Conservation (phyloP, 2,797 vertebrate genomes). For the Rhabdomys pumilio region DNA sequence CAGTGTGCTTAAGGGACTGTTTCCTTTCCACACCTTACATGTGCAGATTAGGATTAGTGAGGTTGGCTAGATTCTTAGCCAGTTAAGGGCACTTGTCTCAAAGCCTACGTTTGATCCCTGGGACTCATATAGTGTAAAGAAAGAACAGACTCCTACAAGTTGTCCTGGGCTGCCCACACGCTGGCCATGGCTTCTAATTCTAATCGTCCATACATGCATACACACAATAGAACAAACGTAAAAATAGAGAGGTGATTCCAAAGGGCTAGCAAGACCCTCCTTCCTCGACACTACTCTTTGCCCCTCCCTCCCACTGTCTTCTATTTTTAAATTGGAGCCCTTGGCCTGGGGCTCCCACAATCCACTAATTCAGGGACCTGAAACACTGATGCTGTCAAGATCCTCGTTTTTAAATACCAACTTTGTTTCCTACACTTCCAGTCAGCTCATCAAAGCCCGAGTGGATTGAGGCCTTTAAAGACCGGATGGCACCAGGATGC, state of each 20-base stretch:
- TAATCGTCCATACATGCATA: no score
- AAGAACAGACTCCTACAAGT: not conserved
- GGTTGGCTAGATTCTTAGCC: not conserved
- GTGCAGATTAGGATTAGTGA: not conserved
- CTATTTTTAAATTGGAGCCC: not conserved
- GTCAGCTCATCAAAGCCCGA: rapidly evolving
- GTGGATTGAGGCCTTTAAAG: not conserved
- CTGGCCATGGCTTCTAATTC: not conserved
- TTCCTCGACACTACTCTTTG: not conserved
- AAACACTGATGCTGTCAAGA: not conserved
- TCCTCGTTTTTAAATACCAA: not conserved
- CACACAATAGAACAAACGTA: not conserved
- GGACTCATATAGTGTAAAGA: not conserved
- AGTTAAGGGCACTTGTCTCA: not conserved
- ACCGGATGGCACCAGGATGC: rapidly evolving
- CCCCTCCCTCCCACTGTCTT: not conserved
- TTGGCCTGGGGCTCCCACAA: not conserved
- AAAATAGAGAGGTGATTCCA: not conserved
- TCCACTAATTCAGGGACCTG: not conserved
- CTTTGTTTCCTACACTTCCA: not conserved
- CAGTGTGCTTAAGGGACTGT: rapidly evolving
- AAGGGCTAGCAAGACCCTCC: not conserved
- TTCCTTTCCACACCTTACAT: rapidly evolving
- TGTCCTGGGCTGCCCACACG: not conserved
- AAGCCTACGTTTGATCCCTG: not conserved